Percentiles rank a stretch among this genome's conserved stretches.
Conservation (phyloP, 2,888 invertebrate genomes). For the Cerastis rubricosa region DNA sequence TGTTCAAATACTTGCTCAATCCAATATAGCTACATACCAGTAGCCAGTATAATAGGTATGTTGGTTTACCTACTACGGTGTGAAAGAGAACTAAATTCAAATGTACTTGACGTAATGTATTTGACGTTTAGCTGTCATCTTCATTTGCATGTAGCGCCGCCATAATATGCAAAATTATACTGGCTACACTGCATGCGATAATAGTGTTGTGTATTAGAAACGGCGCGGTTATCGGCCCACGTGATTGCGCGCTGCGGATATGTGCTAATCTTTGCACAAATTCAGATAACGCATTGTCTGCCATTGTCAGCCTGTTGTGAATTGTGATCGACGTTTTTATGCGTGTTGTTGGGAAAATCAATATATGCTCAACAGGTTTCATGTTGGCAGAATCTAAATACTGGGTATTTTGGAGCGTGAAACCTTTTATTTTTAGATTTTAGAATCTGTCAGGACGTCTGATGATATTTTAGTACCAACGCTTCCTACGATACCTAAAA, state of each 20-base stretch:
- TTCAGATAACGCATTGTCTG: constrained; percentile 60
- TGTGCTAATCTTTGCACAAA: constrained; percentile 62
- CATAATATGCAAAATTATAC: constrained; percentile 16
- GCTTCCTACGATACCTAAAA: neutral
- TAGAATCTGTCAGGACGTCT: neutral
- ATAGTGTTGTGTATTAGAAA: constrained; percentile 49
- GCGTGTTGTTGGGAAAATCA: constrained; percentile 51
- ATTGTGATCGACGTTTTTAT: constrained; percentile 60
- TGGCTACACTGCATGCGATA: constrained; percentile 16
- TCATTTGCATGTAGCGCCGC: constrained; percentile 14
- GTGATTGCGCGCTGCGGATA: constrained; percentile 62
- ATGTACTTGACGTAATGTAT: neutral
- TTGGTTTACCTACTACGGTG: neutral
- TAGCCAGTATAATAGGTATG: neutral
- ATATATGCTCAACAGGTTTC: constrained; percentile 54
- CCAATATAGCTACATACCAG: constrained; percentile 12
- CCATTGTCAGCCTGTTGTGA: constrained; percentile 49
- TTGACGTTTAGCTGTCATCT: constrained; percentile 29
- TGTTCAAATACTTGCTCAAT: constrained; percentile 35
- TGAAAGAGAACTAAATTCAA: constrained; percentile 6
- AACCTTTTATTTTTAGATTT: constrained; percentile 4
- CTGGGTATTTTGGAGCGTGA: neutral
- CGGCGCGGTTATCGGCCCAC: constrained; percentile 50
- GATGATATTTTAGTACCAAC: neutral
- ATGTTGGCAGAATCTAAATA: constrained; percentile 9